phyloP scores from a whole-genome alignment of 2,113 vertebrate species.

The Lagenorhynchus albirostris region DNA sequence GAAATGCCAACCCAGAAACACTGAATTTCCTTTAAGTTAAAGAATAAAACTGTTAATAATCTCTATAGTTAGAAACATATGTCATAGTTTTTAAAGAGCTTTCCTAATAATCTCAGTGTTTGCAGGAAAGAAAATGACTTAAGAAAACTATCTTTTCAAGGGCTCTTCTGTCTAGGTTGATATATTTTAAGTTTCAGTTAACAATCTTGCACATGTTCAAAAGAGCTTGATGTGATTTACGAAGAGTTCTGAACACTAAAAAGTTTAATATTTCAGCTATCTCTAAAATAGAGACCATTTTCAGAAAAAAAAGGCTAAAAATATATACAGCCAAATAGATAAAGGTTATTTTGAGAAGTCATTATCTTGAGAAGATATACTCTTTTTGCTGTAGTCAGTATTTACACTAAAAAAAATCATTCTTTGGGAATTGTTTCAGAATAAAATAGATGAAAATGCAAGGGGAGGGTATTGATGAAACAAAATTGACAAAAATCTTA shows the following conservation, averaged over 20 bases:
- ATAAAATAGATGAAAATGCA: neutral
- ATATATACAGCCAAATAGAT: neutral
- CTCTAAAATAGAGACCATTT: constrained; percentile 14
- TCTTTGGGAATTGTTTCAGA: neutral
- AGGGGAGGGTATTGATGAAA: neutral
- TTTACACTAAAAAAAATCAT: neutral
- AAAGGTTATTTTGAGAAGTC: neutral
- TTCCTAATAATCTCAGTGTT: neutral
- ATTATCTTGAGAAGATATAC: neutral
- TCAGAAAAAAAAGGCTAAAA: neutral
- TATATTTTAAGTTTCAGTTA: constrained; percentile 29
- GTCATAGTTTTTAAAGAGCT: neutral
- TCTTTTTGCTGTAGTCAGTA: neutral
- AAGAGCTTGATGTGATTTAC: neutral
- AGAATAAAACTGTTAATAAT: constrained; percentile 18
- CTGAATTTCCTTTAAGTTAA: neutral
- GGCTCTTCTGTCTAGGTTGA: neutral
- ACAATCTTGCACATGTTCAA: neutral
- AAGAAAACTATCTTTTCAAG: neutral
- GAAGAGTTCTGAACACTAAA: neutral
- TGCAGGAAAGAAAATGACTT: neutral
- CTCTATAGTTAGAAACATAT: neutral
- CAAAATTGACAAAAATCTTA: neutral
- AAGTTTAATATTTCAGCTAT: neutral
- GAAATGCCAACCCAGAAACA: neutral